A percentile compares a stretch with the other conserved stretches of the same genome.
These are phyloP conservation scores for Clinocottus analis DNA, from an alignment of 2,113 vertebrate species.

Conservation along the genomic window DNA sequence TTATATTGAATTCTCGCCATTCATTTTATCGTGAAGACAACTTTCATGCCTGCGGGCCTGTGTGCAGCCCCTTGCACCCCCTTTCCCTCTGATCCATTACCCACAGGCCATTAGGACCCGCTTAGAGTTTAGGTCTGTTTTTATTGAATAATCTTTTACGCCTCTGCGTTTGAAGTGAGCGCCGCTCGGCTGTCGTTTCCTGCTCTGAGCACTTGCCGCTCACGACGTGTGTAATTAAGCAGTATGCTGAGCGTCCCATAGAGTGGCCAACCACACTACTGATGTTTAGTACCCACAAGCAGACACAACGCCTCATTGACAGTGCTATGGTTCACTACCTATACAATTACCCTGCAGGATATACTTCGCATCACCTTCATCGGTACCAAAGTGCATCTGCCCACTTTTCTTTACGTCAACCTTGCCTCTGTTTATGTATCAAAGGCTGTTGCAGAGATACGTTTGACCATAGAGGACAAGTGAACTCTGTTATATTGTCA, in stretches of 20 bases:
- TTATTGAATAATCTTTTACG: slow-evolving; percentile 74
- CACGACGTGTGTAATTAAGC: slow-evolving; percentile 77
- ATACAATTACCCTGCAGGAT: slow-evolving; percentile 59
- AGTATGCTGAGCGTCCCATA: slow-evolving; percentile 51
- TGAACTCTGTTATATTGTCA: slow-evolving; percentile 11
- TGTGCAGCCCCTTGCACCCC: slow-evolving; percentile 4
- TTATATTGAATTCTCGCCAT: neutral
- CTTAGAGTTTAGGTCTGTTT: slow-evolving; percentile 70
- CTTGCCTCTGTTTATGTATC: slow-evolving; percentile 44
- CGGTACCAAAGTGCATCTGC: slow-evolving; percentile 57
- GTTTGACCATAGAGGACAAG: slow-evolving; percentile 33
- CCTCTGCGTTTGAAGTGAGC: slow-evolving; percentile 77
- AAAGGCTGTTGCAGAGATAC: slow-evolving; percentile 34
- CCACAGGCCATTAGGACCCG: slow-evolving; percentile 62
- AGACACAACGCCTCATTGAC: slow-evolving; percentile 72
- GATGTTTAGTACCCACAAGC: slow-evolving; percentile 70
- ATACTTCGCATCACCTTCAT: slow-evolving; percentile 57
- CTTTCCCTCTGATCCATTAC: slow-evolving; percentile 58
- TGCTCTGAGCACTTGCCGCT: slow-evolving; percentile 66
- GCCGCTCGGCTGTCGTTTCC: slow-evolving; percentile 71
- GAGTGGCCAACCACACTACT: slow-evolving; percentile 49
- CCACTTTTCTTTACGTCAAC: slow-evolving; percentile 51
- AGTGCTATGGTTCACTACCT: slow-evolving; percentile 58
- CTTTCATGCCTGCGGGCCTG: slow-evolving; percentile 27
- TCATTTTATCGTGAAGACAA: slow-evolving; percentile 11